These are phyloP conservation scores for Anguilla japonica DNA, from an alignment of 2,113 vertebrate species.

Conservation along the genomic window DNA sequence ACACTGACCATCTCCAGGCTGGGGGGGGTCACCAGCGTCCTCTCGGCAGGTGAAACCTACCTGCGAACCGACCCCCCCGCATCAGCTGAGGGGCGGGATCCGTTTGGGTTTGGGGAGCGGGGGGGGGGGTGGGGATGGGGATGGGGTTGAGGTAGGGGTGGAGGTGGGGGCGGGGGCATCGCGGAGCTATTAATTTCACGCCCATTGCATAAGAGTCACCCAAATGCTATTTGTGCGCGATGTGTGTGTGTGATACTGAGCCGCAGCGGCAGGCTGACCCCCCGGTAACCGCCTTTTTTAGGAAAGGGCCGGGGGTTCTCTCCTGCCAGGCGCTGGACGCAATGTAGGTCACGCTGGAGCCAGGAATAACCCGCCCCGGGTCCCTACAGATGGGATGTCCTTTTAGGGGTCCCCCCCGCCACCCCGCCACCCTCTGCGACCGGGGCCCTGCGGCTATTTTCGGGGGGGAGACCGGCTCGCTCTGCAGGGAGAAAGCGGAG, in stretches of 20 bases:
- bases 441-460: constrained; percentile 53
- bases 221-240: constrained; percentile 23
- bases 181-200: neutral
- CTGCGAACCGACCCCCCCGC: neutral
- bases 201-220: neutral
- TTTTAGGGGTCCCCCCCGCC: constrained; percentile 75
- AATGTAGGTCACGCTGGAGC: constrained; percentile 61
- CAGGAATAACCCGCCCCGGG: constrained; percentile 73
- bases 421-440: neutral
- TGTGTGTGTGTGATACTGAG: constrained; percentile 47
- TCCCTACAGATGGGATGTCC: constrained; percentile 68
- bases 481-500: neutral
- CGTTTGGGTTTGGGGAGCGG: neutral
- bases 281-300: constrained; percentile 56
- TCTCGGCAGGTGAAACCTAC: neutral
- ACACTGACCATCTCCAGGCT: neutral
- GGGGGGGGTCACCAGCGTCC: no score
- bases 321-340: neutral
- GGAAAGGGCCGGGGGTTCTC: constrained; percentile 23
- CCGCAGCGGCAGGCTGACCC: constrained; percentile 37
- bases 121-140: neutral
- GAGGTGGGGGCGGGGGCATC: neutral
- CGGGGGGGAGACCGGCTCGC: constrained; percentile 7
- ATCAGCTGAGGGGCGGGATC: neutral
- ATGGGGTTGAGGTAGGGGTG: neutral